Conservation (phyloP, 2,113 vertebrate species). For the Gasterosteus nipponicus region DNA sequence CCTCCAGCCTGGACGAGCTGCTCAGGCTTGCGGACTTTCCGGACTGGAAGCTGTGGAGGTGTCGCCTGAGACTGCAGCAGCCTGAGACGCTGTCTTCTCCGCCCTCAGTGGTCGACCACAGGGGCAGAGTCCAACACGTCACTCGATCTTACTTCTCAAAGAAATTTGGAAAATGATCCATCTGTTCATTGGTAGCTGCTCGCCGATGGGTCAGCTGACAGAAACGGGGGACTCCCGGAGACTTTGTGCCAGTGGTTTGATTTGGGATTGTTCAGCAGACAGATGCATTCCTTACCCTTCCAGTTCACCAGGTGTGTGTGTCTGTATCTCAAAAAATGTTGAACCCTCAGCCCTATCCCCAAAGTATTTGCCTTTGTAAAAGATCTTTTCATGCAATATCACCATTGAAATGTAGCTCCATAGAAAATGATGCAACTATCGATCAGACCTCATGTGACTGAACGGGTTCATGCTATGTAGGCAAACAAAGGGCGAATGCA, state of each 20-base stretch:
- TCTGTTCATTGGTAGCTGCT: constrained; percentile 68
- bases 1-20: constrained; percentile 91
- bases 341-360: not conserved
- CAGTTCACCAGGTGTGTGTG: constrained; percentile 67
- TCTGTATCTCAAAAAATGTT: not conserved
- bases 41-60: constrained; percentile 96
- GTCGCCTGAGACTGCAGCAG: constrained; percentile 88
- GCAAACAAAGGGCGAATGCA: not conserved
- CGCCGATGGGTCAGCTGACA: constrained; percentile 57
- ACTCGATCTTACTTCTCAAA: not conserved
- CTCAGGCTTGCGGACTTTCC: constrained; percentile 90
- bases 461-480: not conserved
- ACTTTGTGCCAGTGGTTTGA: constrained; percentile 83
- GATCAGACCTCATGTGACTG: not conserved
- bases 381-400: too few species aligned
- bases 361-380: too few species aligned
- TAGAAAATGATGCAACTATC: not conserved
- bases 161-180: not conserved
- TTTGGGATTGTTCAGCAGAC: constrained; percentile 91
- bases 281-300: constrained; percentile 86
- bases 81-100: constrained; percentile 73
- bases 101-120: constrained; percentile 50
- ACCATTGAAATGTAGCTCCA: not conserved
- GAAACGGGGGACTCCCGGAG: constrained; percentile 67
- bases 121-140: constrained; percentile 60